Evolutionary conservation across 2,888 invertebrate genomes (phyloP).

Genomic region (Hermodice carunculata): DNA sequence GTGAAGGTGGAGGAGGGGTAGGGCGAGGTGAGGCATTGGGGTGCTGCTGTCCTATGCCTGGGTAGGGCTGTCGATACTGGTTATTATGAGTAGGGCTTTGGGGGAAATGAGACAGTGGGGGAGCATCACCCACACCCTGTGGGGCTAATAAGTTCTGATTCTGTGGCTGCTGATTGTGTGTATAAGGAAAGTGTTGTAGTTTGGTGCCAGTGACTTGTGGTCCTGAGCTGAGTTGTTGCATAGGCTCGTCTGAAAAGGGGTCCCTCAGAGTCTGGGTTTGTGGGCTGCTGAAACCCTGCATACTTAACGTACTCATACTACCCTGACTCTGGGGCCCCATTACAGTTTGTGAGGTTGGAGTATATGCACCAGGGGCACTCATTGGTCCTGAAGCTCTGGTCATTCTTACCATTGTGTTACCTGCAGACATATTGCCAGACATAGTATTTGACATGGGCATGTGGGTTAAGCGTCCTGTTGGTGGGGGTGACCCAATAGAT

Average conservation of each 20-base stretch:
- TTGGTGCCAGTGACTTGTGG: slow-evolving; percentile 2
- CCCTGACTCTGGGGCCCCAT: too few relatives aligned
- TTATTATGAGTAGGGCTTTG: slow-evolving; percentile 48
- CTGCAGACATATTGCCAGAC: too few relatives aligned
- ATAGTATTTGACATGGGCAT: too few relatives aligned
- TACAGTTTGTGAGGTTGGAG: too few relatives aligned
- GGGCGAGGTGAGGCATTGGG: slow-evolving; percentile 19
- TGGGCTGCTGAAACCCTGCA: not conserved
- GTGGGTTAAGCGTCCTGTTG: too few relatives aligned
- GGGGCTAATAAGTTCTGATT: slow-evolving; percentile 14
- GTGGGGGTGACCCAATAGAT: too few relatives aligned
- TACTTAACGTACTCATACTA: too few relatives aligned
- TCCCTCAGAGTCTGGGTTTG: not conserved
- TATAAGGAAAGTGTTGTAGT: slow-evolving; percentile 9
- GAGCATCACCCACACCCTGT: slow-evolving; percentile 34
- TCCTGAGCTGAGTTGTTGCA: not conserved
- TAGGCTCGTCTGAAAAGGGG: not conserved
- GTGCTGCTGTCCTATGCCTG: slow-evolving; percentile 40
- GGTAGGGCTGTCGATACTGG: slow-evolving; percentile 21
- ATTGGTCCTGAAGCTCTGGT: too few relatives aligned
- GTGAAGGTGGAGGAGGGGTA: slow-evolving; percentile 36
- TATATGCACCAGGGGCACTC: too few relatives aligned
- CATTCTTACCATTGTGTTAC: too few relatives aligned
- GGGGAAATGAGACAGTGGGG: slow-evolving; percentile 46
- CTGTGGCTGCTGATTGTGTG: slow-evolving; percentile 3